Evolutionary conservation across 2,888 invertebrate species (phyloP).

Genomic region (Branchipolynoe longqiensis): DNA sequence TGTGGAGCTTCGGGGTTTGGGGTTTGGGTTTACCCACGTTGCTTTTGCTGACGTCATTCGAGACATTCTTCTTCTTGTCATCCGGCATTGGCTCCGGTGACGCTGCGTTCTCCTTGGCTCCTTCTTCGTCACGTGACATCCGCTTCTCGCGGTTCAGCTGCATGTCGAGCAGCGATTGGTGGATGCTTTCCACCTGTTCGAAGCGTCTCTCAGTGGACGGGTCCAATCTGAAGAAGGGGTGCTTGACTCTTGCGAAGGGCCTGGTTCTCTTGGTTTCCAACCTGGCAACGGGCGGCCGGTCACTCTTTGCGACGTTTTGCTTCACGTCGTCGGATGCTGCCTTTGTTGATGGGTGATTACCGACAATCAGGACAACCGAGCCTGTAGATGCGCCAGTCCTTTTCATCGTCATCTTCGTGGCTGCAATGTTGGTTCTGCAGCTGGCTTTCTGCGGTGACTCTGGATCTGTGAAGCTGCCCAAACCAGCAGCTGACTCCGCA

Average conservation of each 20-base stretch:
- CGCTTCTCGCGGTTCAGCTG: neutral
- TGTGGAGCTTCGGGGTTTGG: neutral
- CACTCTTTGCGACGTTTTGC: neutral
- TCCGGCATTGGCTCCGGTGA: neutral
- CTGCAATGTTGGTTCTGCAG: neutral
- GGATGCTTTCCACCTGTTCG: slow-evolving; percentile 45
- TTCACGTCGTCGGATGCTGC: neutral
- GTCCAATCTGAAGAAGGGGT: slow-evolving; percentile 47
- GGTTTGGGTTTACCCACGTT: neutral
- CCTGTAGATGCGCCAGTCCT: no score
- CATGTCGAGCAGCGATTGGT: neutral
- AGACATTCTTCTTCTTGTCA: neutral
- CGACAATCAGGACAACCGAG: neutral
- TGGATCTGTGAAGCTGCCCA: neutral
- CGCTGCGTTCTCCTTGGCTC: neutral
- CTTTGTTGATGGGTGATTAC: slow-evolving; percentile 41
- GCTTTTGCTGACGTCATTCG: neutral
- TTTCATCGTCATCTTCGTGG: no score
- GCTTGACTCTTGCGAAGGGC: neutral
- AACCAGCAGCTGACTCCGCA: neutral
- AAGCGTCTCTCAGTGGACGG: slow-evolving; percentile 16
- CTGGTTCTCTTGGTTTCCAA: neutral
- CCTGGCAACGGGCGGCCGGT: neutral
- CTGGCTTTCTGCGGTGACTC: neutral
- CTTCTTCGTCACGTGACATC: neutral